These are phyloP conservation scores for Stegodyphus mimosarum DNA, from an alignment of 1,140 invertebrate genomes.

Conservation along the genomic window DNA sequence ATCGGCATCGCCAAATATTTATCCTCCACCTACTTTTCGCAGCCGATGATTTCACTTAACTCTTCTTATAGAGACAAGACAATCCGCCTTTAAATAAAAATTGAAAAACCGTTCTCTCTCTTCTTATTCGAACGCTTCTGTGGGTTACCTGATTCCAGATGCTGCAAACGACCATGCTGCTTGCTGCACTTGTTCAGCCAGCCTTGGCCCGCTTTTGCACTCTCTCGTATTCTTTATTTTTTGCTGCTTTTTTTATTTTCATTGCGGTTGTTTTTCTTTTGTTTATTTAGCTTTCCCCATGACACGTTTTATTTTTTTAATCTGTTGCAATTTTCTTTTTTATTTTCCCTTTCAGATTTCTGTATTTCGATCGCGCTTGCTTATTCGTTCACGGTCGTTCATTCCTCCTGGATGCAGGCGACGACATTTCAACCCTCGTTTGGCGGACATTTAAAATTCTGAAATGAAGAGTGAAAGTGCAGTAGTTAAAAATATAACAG, in stretches of 20 bases:
- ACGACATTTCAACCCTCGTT: slow-evolving; percentile 1
- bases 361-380: slow-evolving; percentile 18
- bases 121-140: slow-evolving; percentile 26
- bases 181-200: slow-evolving; percentile 30
- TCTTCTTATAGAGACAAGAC: background rate
- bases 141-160: slow-evolving; percentile 38
- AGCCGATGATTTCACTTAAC: slow-evolving; percentile 35
- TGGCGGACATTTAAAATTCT: slow-evolving; percentile 14
- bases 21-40: slow-evolving; percentile 38
- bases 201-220: slow-evolving; percentile 36
- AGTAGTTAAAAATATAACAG: background rate
- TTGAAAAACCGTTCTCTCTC: too few species aligned
- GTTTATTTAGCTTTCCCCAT: slow-evolving; percentile 43
- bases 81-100: slow-evolving; percentile 7
- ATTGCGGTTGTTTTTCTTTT: slow-evolving; percentile 28
- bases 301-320: slow-evolving; percentile 45
- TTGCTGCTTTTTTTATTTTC: slow-evolving; percentile 4
- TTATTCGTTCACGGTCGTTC: slow-evolving; percentile 57
- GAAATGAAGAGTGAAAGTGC: slow-evolving; percentile 4
- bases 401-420: slow-evolving; percentile 22
- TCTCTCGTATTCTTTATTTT: slow-evolving; percentile 6
- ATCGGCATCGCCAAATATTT: slow-evolving; percentile 29
- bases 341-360: background rate
- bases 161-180: background rate
- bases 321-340: background rate